Evolutionary conservation across 2,797 vertebrate species (phyloP).

Genomic region (Varecia variegata): DNA sequence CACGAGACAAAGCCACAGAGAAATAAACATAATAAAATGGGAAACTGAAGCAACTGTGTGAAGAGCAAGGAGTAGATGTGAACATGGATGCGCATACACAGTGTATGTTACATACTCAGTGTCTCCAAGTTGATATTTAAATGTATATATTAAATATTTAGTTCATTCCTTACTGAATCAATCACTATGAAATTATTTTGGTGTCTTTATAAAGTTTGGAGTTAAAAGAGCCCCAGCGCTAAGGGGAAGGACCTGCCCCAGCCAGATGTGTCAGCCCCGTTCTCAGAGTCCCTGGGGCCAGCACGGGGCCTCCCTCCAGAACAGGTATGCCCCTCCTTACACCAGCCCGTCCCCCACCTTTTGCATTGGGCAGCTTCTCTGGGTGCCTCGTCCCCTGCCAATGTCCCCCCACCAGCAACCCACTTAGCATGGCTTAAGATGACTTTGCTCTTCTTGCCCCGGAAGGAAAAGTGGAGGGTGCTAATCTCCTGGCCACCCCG

Average conservation of each 20-base stretch:
- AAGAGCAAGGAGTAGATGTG: rapidly evolving
- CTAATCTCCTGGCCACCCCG: neutral
- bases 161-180: neutral
- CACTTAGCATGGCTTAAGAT: neutral
- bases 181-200: neutral
- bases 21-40: neutral
- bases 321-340: too few species aligned
- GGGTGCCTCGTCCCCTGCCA: neutral
- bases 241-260: rapidly evolving
- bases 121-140: neutral
- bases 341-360: rapidly evolving
- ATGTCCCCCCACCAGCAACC: neutral
- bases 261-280: rapidly evolving
- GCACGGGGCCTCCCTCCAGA: rapidly evolving
- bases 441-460: neutral
- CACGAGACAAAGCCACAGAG: rapidly evolving
- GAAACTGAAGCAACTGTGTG: too few species aligned
- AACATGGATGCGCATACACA: rapidly evolving
- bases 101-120: rapidly evolving
- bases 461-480: rapidly evolving
- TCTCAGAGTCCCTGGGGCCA: rapidly evolving
- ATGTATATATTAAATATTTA: neutral
- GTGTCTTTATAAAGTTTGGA: neutral
- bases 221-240: neutral
- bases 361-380: rapidly evolving